These are phyloP conservation scores for Leptarthrus brevirostris DNA, from an alignment of 2,888 invertebrate genomes.

Conservation along the genomic window DNA sequence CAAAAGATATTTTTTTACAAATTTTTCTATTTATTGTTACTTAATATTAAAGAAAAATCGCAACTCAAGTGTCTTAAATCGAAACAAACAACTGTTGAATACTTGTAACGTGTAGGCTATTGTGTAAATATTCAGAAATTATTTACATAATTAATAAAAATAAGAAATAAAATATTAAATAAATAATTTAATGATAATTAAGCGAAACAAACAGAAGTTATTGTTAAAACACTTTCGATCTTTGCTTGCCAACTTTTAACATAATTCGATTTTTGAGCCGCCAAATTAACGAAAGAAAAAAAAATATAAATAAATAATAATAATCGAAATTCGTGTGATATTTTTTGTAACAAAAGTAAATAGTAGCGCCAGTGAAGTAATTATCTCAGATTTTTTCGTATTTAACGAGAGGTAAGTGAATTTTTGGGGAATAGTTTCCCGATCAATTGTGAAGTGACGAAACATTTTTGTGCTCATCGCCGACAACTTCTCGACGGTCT, in stretches of 20 bases:
- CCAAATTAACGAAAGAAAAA: no score
- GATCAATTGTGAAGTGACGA: no score
- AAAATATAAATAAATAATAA: constrained; percentile 7
- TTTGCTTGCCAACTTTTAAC: constrained; percentile 28
- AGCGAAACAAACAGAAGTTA: no score
- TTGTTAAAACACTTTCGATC: constrained; percentile 13
- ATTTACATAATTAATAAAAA: constrained; percentile 8
- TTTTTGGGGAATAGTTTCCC: no score
- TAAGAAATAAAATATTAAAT: no score
- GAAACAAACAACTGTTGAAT: constrained; percentile 39
- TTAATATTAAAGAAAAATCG: constrained; percentile 38
- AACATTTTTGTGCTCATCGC: no score
- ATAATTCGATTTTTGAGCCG: constrained; percentile 6
- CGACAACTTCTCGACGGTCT: no score
- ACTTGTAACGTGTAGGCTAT: constrained; percentile 13
- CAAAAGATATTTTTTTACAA: constrained; percentile 19
- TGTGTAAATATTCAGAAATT: constrained; percentile 20
- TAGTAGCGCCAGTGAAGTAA: no score
- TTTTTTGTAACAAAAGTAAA: no score
- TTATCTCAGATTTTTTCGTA: no score
- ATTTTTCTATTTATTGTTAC: constrained; percentile 36
- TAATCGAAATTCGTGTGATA: constrained; percentile 41
- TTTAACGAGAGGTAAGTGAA: no score
- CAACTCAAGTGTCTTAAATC: constrained; percentile 53
- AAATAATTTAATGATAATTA: no score